Evolutionary conservation across 1,140 invertebrate species (phyloP), one percentile per base, ranked within the genome.

Genomic region (Aphelenchoides fujianensis): DNA sequence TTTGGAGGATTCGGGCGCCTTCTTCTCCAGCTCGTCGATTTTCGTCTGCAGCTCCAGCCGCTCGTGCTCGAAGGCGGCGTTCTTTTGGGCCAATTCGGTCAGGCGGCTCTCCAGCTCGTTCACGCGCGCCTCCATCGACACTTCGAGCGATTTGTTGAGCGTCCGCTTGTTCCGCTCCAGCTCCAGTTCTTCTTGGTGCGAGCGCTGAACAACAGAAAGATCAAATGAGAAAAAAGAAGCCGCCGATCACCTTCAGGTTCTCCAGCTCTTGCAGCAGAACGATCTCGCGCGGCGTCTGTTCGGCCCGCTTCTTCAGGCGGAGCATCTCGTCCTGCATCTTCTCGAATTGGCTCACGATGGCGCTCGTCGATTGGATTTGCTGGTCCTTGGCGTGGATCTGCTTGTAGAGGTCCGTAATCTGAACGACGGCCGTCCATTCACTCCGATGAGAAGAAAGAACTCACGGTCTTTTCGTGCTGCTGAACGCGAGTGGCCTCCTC

Each of bases 401-500:
- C 23, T 67, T 75, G 35, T 77, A 80, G 35, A 80, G 31, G 35
- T 77, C 72, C 2, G 77, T 77, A 2, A 77, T 54, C 78, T 77
- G 28, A 64, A 79, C 52, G 28, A 64, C 32, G 5, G 71, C 3
- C 71, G 57, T 16, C 2, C n/a, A 12, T 72, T 0, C 53, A 1
- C 12, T 72, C 27, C 59, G 36, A 59, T n/a, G 59, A 61, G n/a
- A n/a, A 16, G 16, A 30, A 48, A 71, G 16, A 12, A 31, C 54
- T 69, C 3, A 79, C 74, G 35, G 75, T 79, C 34, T 72, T 67
- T 71, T 77, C 76, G 3, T 76, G 16, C 30, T 75, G 41, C 48
- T 79, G 63, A 2, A 35, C 55, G 35, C 68, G 67, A 27, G 52
- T 70, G 16, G 48, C 55, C 66, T 80, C 76, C 52, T 78, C 36